A percentile compares a stretch with the other conserved stretches of the same genome.
Evolutionary conservation across 2,113 vertebrate genomes (phyloP).

Genomic region (Nanorana parkeri): DNA sequence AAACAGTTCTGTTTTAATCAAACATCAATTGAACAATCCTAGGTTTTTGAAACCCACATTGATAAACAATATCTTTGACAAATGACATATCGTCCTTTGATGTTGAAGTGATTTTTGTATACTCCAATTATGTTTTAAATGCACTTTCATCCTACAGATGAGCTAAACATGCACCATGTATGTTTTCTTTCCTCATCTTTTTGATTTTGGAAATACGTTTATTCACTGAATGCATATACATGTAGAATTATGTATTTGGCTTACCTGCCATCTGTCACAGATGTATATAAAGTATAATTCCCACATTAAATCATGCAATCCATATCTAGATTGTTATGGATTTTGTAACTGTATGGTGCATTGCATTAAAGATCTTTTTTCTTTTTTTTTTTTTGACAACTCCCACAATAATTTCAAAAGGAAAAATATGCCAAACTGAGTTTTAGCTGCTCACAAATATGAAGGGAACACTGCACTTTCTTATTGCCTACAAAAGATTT

Average conservation of each 20-base stretch:
- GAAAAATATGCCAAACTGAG: neutral
- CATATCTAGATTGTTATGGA: slow-evolving; percentile 66
- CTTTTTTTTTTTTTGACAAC: slow-evolving; percentile 60
- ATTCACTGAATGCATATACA: slow-evolving; percentile 62
- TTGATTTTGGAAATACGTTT: slow-evolving; percentile 42
- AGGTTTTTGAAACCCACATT: slow-evolving; percentile 18
- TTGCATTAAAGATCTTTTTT: slow-evolving; percentile 71
- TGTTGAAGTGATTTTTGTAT: slow-evolving; percentile 24
- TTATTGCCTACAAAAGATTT: neutral
- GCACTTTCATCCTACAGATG: slow-evolving; percentile 26
- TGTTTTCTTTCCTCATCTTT: slow-evolving; percentile 39
- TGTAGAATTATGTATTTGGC: slow-evolving; percentile 56
- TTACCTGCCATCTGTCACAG: slow-evolving; percentile 50
- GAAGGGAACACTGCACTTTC: no score
- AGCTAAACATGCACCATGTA: slow-evolving; percentile 24
- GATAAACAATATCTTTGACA: slow-evolving; percentile 53
- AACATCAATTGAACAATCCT: slow-evolving; percentile 51
- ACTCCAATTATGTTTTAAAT: slow-evolving; percentile 31
- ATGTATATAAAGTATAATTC: slow-evolving; percentile 62
- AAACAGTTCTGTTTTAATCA: slow-evolving; percentile 58
- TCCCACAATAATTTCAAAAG: neutral
- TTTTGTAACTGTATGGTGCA: slow-evolving; percentile 69
- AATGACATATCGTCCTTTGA: slow-evolving; percentile 49
- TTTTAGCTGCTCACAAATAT: no score
- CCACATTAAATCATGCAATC: slow-evolving; percentile 61